Conservation (phyloP, 2,888 invertebrate species). For the Esperia sulphurella region DNA sequence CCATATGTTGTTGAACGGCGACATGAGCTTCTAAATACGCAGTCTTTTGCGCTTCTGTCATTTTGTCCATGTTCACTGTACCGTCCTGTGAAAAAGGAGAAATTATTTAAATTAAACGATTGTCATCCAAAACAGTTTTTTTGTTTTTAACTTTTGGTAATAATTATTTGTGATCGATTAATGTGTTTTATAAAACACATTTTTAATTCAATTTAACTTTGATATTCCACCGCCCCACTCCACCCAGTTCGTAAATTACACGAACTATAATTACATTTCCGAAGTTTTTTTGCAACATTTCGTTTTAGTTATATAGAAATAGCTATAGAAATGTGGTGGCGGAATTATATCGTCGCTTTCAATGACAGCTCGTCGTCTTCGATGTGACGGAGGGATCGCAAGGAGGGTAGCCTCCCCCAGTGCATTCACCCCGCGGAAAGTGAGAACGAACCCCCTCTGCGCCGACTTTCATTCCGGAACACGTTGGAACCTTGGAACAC, state of each 20-base stretch:
- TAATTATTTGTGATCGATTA: no score
- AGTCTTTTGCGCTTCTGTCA: constrained; percentile 86
- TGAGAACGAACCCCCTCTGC: constrained; percentile 60
- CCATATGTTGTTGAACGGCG: constrained; percentile 88
- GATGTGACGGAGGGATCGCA: constrained; percentile 55
- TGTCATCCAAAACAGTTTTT: not conserved
- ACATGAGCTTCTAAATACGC: constrained; percentile 87
- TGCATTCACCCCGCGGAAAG: constrained; percentile 78
- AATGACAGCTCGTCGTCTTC: constrained; percentile 55
- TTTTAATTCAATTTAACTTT: no score
- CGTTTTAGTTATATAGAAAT: no score
- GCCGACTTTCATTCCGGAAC: constrained; percentile 61
- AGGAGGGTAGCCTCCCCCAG: constrained; percentile 60
- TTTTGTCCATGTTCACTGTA: constrained; percentile 86
- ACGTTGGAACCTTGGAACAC: constrained; percentile 41
- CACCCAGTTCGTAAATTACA: no score
- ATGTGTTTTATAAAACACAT: no score
- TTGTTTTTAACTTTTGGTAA: no score
- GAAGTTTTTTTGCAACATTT: no score
- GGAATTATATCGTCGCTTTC: constrained; percentile 43
- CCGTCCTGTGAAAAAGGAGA: constrained; percentile 76
- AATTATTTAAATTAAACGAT: not conserved
- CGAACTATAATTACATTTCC: no score
- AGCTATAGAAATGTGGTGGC: constrained; percentile 5
- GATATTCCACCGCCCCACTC: no score